A percentile compares a stretch with the other conserved stretches of the same genome.
Evolutionary conservation across 1,140 invertebrate genomes (phyloP).

Genomic region (Medauroidea extradentata): DNA sequence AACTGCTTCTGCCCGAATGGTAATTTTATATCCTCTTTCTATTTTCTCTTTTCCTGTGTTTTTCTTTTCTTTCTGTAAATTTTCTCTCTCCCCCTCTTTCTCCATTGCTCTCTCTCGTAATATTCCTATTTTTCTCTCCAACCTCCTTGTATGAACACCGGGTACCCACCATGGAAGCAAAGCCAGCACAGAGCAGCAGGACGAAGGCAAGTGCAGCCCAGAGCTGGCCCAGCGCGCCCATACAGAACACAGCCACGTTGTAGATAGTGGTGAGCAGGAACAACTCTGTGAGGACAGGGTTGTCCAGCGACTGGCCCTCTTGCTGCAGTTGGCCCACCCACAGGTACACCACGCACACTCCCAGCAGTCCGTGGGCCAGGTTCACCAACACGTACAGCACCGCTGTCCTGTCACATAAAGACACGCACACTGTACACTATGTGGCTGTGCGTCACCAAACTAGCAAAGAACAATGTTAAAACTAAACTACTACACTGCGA

Average conservation of each 20-base stretch:
- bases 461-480: too few species aligned
- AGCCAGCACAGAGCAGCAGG: slow-evolving; percentile 43
- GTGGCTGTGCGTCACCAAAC: too few species aligned
- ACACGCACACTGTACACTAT: too few species aligned
- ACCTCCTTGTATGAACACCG: too few species aligned
- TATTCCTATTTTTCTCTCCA: too few species aligned
- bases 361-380: slow-evolving; percentile 41
- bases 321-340: slow-evolving; percentile 29
- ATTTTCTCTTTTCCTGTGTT: too few species aligned
- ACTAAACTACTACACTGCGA: too few species aligned
- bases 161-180: slow-evolving; percentile 47
- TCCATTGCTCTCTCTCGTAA: background rate
- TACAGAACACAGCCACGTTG: slow-evolving; percentile 35
- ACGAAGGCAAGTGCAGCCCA: slow-evolving; percentile 44
- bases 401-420: slow-evolving; percentile 36
- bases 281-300: slow-evolving; percentile 37
- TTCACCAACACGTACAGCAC: slow-evolving; percentile 44
- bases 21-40: too few species aligned
- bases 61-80: too few species aligned
- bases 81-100: too few species aligned
- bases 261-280: slow-evolving; percentile 45
- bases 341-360: slow-evolving; percentile 40
- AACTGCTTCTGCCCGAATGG: too few species aligned
- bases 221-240: slow-evolving; percentile 28
- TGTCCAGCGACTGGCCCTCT: slow-evolving; percentile 6